These are phyloP conservation scores for Ochropleura plecta DNA, from an alignment of 2,888 invertebrate genomes.

Conservation along the genomic window DNA sequence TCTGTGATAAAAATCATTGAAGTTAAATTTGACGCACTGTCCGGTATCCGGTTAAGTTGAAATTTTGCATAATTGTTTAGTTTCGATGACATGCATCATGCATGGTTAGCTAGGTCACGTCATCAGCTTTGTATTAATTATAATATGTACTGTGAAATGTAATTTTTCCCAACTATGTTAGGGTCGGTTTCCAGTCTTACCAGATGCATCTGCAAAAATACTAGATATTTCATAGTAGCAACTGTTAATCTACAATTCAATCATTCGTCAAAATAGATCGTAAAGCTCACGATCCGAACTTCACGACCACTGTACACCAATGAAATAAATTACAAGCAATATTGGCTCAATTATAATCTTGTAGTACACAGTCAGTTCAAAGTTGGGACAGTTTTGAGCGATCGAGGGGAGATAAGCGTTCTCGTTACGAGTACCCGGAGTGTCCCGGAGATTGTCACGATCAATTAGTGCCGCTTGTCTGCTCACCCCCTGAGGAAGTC, in stretches of 20 bases:
- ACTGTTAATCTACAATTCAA: no score
- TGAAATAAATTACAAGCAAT: slow-evolving; percentile 40
- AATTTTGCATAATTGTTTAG: no score
- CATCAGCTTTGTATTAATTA: no score
- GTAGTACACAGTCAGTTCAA: slow-evolving; percentile 22
- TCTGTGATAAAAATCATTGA: no score
- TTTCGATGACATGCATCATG: no score
- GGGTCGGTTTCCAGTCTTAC: no score
- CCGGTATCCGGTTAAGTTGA: no score
- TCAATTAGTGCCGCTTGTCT: slow-evolving; percentile 49
- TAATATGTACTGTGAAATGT: no score
- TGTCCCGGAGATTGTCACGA: slow-evolving; percentile 50
- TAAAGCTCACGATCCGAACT: background rate
- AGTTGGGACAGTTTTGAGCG: slow-evolving; percentile 53
- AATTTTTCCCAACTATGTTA: background rate
- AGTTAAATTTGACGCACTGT: no score
- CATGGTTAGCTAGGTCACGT: no score
- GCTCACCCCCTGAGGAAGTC: slow-evolving; percentile 35
- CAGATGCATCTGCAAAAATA: no score
- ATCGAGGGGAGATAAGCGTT: slow-evolving; percentile 50
- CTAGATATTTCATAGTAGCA: no score
- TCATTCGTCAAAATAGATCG: background rate
- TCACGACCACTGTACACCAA: background rate
- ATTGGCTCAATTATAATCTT: slow-evolving; percentile 49
- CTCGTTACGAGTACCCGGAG: slow-evolving; percentile 39